phyloP scores from a whole-genome alignment of 2,888 invertebrate species.

The Apamea epomidion region DNA sequence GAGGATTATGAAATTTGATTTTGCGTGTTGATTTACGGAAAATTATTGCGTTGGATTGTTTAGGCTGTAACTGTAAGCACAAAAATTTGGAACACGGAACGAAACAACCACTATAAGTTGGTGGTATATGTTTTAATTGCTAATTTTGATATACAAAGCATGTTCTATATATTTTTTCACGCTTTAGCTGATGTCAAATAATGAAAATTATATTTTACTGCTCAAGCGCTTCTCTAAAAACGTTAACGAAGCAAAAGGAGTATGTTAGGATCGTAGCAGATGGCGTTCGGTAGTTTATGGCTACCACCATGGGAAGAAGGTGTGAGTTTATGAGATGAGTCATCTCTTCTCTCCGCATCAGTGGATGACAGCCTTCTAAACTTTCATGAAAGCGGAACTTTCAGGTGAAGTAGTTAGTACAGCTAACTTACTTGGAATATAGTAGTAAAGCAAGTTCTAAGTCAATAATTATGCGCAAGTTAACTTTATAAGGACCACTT shows the following conservation, averaged over 20 bases:
- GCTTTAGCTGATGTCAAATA: background rate
- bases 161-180: background rate
- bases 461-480: background rate
- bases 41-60: background rate
- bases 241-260: too few relatives aligned
- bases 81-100: too few relatives aligned
- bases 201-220: background rate
- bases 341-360: too few relatives aligned
- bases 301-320: too few relatives aligned
- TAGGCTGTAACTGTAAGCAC: background rate
- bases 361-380: background rate
- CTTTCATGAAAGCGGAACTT: background rate
- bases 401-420: background rate
- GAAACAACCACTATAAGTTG: too few relatives aligned
- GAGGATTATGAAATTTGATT: conserved; percentile 18
- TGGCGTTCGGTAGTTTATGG: too few relatives aligned
- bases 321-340: too few relatives aligned
- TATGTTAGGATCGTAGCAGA: too few relatives aligned
- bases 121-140: too few relatives aligned
- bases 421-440: background rate
- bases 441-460: conserved; percentile 3
- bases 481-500: background rate
- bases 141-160: too few relatives aligned
- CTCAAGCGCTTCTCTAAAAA: background rate
- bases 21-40: conserved; percentile 8